phyloP scores from a whole-genome alignment of 2,888 invertebrate genomes.

The Palloptera scutellata region DNA sequence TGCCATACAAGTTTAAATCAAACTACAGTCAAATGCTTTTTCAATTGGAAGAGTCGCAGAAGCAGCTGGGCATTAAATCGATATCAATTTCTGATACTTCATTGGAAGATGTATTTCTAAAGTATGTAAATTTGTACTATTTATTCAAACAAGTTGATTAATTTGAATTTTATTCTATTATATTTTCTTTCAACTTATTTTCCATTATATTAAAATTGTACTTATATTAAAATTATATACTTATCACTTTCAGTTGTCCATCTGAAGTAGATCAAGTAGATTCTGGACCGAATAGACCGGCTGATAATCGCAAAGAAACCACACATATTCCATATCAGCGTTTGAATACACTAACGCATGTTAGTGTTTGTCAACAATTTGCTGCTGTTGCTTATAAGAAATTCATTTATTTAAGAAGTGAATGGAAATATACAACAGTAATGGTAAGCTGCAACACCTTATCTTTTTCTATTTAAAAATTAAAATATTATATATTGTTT shows the following conservation, averaged over 20 bases:
- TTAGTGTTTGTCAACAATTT: constrained; percentile 48
- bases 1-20: constrained; percentile 68
- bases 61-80: constrained; percentile 73
- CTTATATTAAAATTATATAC: too few relatives aligned
- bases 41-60: constrained; percentile 69
- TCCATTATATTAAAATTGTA: too few relatives aligned
- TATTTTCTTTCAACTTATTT: too few relatives aligned
- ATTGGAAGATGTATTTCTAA: constrained; percentile 91
- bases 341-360: constrained; percentile 33
- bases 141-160: background rate
- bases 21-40: constrained; percentile 72
- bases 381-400: constrained; percentile 62
- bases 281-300: constrained; percentile 43
- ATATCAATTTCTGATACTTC: constrained; percentile 88
- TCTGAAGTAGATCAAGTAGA: constrained; percentile 55
- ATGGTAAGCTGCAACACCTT: constrained; percentile 49
- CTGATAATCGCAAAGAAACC: constrained; percentile 34
- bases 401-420: constrained; percentile 51
- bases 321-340: constrained; percentile 46
- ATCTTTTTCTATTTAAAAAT: background rate
- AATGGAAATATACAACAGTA: constrained; percentile 50
- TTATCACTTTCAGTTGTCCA: constrained; percentile 48
- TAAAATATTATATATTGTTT: background rate
- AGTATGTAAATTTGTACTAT: constrained; percentile 63
- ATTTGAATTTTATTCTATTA: too few relatives aligned